These are phyloP conservation scores for Bugulina stolonifera DNA, from an alignment of 2,888 invertebrate species.

Conservation along the genomic window DNA sequence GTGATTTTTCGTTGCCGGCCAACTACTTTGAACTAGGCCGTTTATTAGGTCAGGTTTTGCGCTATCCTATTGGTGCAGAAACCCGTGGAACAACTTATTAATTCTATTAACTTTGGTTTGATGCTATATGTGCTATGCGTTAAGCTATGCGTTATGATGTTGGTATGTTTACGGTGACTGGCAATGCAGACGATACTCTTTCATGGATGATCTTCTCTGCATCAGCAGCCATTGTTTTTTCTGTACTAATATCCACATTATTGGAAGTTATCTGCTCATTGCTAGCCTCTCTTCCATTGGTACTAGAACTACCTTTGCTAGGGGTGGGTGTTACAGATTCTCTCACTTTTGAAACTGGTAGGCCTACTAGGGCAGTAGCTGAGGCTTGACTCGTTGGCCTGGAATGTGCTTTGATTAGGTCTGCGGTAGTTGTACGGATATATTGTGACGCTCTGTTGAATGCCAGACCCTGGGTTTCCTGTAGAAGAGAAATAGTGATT, in stretches of 20 bases:
- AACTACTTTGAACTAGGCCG: too few species aligned
- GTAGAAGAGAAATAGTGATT: too few species aligned
- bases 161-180: neutral
- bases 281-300: neutral
- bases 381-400: neutral
- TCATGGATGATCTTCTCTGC: neutral
- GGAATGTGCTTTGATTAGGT: neutral
- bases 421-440: constrained; percentile 15
- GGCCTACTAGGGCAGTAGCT: neutral
- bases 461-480: constrained; percentile 19
- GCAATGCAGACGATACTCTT: neutral
- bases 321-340: neutral
- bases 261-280: neutral
- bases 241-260: neutral
- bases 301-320: neutral
- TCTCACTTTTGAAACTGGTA: neutral
- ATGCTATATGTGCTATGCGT: too few species aligned
- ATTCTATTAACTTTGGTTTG: too few species aligned
- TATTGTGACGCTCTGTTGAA: constrained; percentile 18
- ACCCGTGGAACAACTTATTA: too few species aligned
- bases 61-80: too few species aligned
- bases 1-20: too few species aligned
- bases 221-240: neutral
- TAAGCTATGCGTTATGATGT: too few species aligned
- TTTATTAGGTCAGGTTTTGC: too few species aligned